Percentiles rank a stretch among this genome's conserved stretches.
phyloP scores from a whole-genome alignment of 2,888 invertebrate genomes.

The Listrodromus nycthemerus region DNA sequence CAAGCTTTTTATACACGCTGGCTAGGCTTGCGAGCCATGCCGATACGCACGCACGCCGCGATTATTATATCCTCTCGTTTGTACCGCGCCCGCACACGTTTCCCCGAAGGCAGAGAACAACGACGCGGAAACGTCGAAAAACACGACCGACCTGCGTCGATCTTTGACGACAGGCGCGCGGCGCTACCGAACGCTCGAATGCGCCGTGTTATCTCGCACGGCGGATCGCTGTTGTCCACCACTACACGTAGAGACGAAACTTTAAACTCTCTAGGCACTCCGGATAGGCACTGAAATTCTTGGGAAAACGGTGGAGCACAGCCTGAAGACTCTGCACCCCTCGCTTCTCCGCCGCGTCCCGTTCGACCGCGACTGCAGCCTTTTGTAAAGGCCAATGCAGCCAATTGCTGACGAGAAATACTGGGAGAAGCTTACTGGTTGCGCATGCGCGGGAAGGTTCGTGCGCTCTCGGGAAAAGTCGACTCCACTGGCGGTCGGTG shows the following conservation, averaged over 20 bases:
- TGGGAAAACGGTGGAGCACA: conserved; percentile 28
- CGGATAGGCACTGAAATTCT: conserved; percentile 31
- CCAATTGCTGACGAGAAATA: not conserved
- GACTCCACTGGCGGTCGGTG: not conserved
- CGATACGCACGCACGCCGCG: not conserved
- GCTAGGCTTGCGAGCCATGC: not conserved
- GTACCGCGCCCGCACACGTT: conserved; percentile 36
- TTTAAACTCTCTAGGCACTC: conserved; percentile 27
- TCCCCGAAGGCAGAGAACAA: conserved; percentile 48
- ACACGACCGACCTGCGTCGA: conserved; percentile 57
- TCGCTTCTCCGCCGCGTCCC: not conserved
- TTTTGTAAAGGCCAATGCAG: not conserved
- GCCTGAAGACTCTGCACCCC: conserved; percentile 2
- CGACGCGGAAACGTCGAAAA: conserved; percentile 45
- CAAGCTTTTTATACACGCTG: too few species aligned
- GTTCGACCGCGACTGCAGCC: not conserved
- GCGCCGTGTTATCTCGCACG: conserved; percentile 12
- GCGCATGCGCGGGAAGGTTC: not conserved
- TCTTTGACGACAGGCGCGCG: conserved; percentile 54
- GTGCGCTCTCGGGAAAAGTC: not conserved
- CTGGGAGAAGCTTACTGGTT: not conserved
- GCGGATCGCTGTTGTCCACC: not conserved
- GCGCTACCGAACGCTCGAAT: conserved; percentile 30
- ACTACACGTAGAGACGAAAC: not conserved
- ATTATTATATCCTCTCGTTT: not conserved